These are phyloP conservation scores for Limanda limanda DNA, from an alignment of 2,113 vertebrate genomes.

Conservation along the genomic window DNA sequence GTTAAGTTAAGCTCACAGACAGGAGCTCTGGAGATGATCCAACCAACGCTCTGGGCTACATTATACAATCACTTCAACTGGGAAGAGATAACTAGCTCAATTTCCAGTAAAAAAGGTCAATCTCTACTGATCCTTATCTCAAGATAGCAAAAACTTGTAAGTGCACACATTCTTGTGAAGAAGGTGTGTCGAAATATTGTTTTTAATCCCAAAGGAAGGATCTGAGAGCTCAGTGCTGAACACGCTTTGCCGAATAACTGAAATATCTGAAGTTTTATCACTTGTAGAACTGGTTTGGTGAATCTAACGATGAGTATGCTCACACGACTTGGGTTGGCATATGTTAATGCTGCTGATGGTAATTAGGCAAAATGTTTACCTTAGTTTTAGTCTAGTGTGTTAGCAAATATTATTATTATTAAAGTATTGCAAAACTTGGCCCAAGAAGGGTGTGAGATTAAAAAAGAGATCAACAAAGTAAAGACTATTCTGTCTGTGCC, in stretches of 20 bases:
- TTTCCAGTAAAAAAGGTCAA: neutral
- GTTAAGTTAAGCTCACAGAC: constrained; percentile 24
- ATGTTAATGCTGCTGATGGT: neutral
- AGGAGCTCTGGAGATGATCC: constrained; percentile 20
- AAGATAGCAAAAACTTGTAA: neutral
- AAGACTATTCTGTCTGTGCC: neutral
- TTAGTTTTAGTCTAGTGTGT: neutral
- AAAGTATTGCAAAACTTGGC: no score
- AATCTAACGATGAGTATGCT: neutral
- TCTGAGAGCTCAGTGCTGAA: neutral
- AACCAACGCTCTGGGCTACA: neutral
- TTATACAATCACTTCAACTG: neutral
- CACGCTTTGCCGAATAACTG: neutral
- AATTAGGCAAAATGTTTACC: neutral
- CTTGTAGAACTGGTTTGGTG: neutral
- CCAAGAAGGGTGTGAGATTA: neutral
- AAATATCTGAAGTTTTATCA: neutral
- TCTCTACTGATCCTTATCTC: neutral
- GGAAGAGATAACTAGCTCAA: neutral
- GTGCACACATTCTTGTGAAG: neutral
- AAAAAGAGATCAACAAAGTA: neutral
- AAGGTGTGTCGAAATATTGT: neutral
- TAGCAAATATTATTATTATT: neutral
- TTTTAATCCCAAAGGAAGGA: neutral
- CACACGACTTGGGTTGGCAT: neutral